Evolutionary conservation across 2,888 invertebrate genomes (phyloP).

Genomic region (Euspilapteryx auroguttella): DNA sequence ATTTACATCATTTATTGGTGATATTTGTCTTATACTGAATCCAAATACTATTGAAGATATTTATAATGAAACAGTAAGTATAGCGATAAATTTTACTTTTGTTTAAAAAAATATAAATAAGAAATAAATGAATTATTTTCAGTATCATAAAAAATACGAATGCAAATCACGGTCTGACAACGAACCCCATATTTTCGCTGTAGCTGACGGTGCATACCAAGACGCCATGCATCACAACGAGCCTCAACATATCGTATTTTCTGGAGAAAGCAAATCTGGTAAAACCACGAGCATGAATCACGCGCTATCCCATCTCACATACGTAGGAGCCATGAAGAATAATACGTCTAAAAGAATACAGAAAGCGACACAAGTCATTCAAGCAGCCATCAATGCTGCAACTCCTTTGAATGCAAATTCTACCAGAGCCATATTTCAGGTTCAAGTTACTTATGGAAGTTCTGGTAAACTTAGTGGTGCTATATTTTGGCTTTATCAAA

Average conservation of each 20-base stretch:
- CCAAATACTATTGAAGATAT: constrained; percentile 76
- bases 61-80: constrained; percentile 70
- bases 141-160: constrained; percentile 80
- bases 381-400: constrained; percentile 80
- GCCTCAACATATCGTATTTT: constrained; percentile 83
- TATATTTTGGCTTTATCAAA: constrained; percentile 80
- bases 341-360: constrained; percentile 66
- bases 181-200: constrained; percentile 86
- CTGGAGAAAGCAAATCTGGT: constrained; percentile 90
- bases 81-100: no score
- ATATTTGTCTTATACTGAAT: constrained; percentile 76
- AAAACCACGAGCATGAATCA: constrained; percentile 85
- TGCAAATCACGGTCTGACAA: constrained; percentile 88
- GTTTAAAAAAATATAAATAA: no score
- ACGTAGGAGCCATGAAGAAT: constrained; percentile 74
- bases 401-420: constrained; percentile 85
- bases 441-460: constrained; percentile 80
- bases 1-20: constrained; percentile 79
- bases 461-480: constrained; percentile 89
- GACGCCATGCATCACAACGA: constrained; percentile 87
- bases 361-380: constrained; percentile 71
- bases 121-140: constrained; percentile 16
- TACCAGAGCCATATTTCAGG: constrained; percentile 78
- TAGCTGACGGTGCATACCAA: constrained; percentile 89
- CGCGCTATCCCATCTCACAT: constrained; percentile 78